These are phyloP conservation scores for Podilymbus podiceps DNA, from an alignment of 2,113 vertebrate genomes.

Conservation along the genomic window DNA sequence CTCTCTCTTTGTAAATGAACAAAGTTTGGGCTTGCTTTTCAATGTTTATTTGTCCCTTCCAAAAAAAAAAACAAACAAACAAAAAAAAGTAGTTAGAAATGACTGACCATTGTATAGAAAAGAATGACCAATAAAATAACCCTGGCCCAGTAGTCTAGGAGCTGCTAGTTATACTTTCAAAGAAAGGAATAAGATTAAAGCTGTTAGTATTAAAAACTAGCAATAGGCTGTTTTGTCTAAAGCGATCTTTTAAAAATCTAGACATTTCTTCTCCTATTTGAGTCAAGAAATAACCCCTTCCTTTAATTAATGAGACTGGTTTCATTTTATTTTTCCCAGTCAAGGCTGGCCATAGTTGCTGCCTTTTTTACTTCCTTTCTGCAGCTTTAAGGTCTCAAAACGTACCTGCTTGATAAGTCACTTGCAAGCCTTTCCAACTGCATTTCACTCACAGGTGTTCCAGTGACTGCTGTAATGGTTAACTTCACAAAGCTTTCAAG, in stretches of 20 bases:
- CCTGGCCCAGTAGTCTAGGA: neutral
- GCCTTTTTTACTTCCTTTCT: neutral
- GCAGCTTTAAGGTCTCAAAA: neutral
- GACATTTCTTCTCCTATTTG: neutral
- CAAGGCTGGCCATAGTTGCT: neutral
- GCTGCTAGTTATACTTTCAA: neutral
- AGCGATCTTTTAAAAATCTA: neutral
- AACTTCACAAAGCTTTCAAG: neutral
- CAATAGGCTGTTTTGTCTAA: neutral
- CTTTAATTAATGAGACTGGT: neutral
- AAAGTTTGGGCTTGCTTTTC: neutral
- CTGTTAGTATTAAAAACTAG: neutral
- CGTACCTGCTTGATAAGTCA: neutral
- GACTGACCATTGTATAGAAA: neutral
- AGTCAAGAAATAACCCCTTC: neutral
- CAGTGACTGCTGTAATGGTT: neutral
- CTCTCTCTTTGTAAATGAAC: neutral
- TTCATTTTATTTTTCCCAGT: neutral
- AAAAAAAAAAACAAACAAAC: neutral
- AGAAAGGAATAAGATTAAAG: neutral
- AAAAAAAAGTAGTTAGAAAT: neutral
- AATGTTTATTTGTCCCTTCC: neutral
- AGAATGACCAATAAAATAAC: neutral
- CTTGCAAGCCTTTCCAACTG: neutral
- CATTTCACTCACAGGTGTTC: neutral